Evolutionary conservation across 2,888 invertebrate species (phyloP).

Genomic region (Candidula unifasciata): DNA sequence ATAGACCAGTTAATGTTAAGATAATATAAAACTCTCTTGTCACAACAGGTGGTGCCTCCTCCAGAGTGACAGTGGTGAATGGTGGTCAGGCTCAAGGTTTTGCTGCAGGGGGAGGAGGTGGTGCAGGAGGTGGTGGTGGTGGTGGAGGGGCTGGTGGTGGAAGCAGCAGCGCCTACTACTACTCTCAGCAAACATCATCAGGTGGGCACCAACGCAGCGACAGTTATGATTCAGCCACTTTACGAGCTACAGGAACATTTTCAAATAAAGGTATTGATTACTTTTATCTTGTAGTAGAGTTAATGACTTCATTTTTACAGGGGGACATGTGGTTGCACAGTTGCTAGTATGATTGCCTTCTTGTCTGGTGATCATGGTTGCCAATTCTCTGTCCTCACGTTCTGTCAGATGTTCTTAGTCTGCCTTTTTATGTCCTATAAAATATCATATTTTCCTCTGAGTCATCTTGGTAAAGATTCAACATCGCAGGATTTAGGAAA

Average conservation of each 20-base stretch:
- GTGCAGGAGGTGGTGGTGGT: constrained; percentile 56
- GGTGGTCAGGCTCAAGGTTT: neutral
- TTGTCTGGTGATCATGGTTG: too few relatives aligned
- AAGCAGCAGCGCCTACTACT: constrained; percentile 44
- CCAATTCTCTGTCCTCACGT: too few relatives aligned
- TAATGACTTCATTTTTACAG: neutral
- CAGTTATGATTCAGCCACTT: constrained; percentile 65
- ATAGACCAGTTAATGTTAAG: too few relatives aligned
- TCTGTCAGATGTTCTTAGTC: too few relatives aligned
- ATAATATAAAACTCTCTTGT: too few relatives aligned
- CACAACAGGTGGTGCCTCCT: neutral
- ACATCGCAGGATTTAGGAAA: too few relatives aligned
- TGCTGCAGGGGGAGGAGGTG: constrained; percentile 50
- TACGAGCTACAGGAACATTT: constrained; percentile 69
- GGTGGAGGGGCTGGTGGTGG: constrained; percentile 52
- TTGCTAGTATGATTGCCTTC: too few relatives aligned
- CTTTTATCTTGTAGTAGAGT: too few relatives aligned
- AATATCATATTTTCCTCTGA: too few relatives aligned
- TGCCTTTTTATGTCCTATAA: too few relatives aligned
- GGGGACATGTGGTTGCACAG: too few relatives aligned
- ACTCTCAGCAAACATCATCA: constrained; percentile 30
- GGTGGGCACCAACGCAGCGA: constrained; percentile 57
- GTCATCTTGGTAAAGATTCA: too few relatives aligned
- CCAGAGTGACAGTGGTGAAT: neutral
- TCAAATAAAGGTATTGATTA: constrained; percentile 59